A percentile compares a stretch with the other conserved stretches of the same genome.
These are phyloP conservation scores for Aepyceros melampus DNA, from an alignment of 2,113 vertebrate genomes.

Conservation along the genomic window DNA sequence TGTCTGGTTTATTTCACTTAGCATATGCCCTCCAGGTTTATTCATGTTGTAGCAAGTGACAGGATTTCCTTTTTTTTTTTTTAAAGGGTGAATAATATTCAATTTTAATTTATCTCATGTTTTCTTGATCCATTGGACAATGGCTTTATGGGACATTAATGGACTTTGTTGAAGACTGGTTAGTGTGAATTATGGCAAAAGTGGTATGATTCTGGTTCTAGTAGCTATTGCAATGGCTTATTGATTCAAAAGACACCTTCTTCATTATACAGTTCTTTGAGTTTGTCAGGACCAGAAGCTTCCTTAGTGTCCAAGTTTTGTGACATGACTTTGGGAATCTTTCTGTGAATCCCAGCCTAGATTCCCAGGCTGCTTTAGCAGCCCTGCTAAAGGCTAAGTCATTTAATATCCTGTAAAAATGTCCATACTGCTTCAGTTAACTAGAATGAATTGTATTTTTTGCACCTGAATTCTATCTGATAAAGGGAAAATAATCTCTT, in stretches of 20 bases:
- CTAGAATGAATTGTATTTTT: not conserved
- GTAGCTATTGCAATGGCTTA: not conserved
- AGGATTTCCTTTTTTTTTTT: not conserved
- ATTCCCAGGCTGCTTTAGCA: not conserved
- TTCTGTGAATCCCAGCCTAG: not conserved
- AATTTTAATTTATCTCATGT: not conserved
- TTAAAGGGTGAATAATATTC: not conserved
- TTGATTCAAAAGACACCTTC: not conserved
- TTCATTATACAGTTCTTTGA: not conserved
- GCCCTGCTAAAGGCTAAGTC: not conserved
- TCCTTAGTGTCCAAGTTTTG: not conserved
- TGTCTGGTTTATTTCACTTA: not conserved
- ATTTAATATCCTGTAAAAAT: not conserved
- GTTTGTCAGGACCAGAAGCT: not conserved
- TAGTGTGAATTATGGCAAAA: not conserved
- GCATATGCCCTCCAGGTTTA: not conserved
- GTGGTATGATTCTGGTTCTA: not conserved
- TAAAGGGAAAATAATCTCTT: not conserved
- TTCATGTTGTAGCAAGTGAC: not conserved
- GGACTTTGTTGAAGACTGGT: not conserved
- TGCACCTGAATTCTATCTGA: not conserved
- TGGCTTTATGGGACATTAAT: not conserved
- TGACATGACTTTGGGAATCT: not conserved
- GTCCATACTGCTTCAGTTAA: not conserved
- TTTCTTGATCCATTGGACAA: not conserved